Conservation (phyloP, 37 sponge, comb jelly and placozoan species). For the Mnemiopsis leidyi region DNA sequence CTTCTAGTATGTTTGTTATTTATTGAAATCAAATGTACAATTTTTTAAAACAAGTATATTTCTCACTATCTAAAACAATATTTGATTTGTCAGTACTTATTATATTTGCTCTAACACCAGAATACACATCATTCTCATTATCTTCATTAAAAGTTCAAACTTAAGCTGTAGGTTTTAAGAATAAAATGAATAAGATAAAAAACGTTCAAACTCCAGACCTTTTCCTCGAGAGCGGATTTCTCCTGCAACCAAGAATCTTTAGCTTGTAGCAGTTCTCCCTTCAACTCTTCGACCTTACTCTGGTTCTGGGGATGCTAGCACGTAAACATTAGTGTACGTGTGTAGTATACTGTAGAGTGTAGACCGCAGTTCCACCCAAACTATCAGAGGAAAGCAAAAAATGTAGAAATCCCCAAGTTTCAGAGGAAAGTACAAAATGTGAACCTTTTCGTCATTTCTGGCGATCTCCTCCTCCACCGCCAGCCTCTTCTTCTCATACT, state of each 20-base stretch:
- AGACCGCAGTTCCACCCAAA: too few species aligned
- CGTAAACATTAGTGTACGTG: background rate
- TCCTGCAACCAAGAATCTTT: slow-evolving; percentile 20
- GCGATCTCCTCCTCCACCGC: slow-evolving; percentile 55
- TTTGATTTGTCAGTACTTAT: too few species aligned
- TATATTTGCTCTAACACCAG: too few species aligned
- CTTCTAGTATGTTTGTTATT: too few species aligned
- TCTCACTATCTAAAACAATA: too few species aligned
- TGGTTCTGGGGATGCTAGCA: slow-evolving; percentile 13
- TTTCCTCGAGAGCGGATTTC: background rate
- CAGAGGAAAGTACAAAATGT: background rate
- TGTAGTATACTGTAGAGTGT: too few species aligned
- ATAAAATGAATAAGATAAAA: background rate
- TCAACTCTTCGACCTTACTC: slow-evolving; percentile 26
- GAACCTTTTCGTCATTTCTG: slow-evolving; percentile 24
- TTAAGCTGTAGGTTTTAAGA: background rate
- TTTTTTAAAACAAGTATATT: too few species aligned
- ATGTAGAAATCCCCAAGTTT: too few species aligned
- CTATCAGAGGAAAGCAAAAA: too few species aligned
- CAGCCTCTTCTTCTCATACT: slow-evolving; percentile 40
- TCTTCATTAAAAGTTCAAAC: too few species aligned
- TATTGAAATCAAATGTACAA: too few species aligned
- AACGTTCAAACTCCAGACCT: background rate
- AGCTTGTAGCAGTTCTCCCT: background rate
- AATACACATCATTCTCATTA: too few species aligned